These are phyloP conservation scores for Zaprionus inermis DNA, from an alignment of 1,140 invertebrate species.

Conservation along the genomic window DNA sequence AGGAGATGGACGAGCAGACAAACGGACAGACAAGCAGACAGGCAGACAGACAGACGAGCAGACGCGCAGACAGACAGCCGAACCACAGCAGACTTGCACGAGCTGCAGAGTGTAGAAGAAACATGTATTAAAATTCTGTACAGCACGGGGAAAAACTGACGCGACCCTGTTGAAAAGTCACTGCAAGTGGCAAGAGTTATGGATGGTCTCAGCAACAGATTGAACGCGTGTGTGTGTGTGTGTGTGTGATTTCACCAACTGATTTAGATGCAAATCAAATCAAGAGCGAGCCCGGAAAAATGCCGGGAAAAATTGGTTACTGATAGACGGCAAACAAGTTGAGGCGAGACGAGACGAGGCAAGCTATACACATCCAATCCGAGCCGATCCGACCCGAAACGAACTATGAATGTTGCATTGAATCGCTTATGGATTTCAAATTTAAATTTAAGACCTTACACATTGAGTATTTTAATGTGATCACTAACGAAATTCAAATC, in stretches of 20 bases:
- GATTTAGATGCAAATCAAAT: slow-evolving; percentile 82
- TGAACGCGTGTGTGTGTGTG: neutral
- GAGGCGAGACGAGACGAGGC: neutral
- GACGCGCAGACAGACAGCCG: too few species aligned
- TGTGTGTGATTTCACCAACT: slow-evolving; percentile 63
- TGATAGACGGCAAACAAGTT: slow-evolving; percentile 17
- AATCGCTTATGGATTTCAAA: slow-evolving; percentile 82
- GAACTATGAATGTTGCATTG: slow-evolving; percentile 80
- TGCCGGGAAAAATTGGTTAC: slow-evolving; percentile 40
- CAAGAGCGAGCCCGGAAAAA: slow-evolving; percentile 58
- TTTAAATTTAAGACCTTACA: slow-evolving; percentile 83
- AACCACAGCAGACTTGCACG: neutral
- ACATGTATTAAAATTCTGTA: slow-evolving; percentile 70
- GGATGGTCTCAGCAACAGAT: slow-evolving; percentile 34
- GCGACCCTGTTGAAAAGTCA: slow-evolving; percentile 60
- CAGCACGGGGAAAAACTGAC: slow-evolving; percentile 37
- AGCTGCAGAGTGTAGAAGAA: neutral
- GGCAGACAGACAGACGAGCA: neutral
- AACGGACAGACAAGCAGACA: neutral
- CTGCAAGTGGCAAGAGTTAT: slow-evolving; percentile 69
- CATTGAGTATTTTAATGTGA: slow-evolving; percentile 82
- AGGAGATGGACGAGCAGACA: neutral
- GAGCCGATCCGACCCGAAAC: slow-evolving; percentile 35
- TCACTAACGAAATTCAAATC: slow-evolving; percentile 74
- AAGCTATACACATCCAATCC: neutral